Evolutionary conservation across 2,888 invertebrate species (phyloP), one percentile per base, ranked within the genome.

Genomic region (Cyrtodaria siliqua): DNA sequence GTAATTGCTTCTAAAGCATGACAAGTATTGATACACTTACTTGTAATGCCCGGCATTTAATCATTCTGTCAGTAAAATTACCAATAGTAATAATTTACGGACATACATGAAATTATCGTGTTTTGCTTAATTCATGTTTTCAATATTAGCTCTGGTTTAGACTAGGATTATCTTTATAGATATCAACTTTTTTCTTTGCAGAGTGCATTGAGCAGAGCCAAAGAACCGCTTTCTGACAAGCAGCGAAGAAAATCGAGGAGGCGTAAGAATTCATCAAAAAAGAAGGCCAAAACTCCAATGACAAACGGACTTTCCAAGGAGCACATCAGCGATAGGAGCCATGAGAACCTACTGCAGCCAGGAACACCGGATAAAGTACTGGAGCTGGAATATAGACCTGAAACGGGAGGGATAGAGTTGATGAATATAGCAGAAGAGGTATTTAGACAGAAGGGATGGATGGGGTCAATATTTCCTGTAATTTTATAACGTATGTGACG

Each of bases 141-240:
- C n/a, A n/a, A n/a, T n/a, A n/a, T n/a, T n/a, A n/a, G n/a, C n/a
- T n/a, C n/a, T n/a, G n/a, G n/a, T n/a, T n/a, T n/a, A n/a, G n/a
- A n/a, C n/a, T n/a, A n/a, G n/a, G n/a, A n/a, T 52, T 14, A 24
- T 23, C 52, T 8, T 23, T 52, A 20, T 33, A 33, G 12, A 33
- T 33, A 12, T 4, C 4, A 20, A 33, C 18, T 16, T 64, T n/a
- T 44, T 23, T 16, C 57, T 44, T 66, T 42, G 20, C 57, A 90
- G 90, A 77, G 85, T 38, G 89, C 87, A 14, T 68, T 90, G 20
- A 88, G 89, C 66, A 79, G 88, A 76, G 90, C 90, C 9, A 83
- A 84, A 55, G 86, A 89, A 49, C 87, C 89, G 6, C 20, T 79
- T 1, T 72, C 79, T 14, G 85, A 85, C 57, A 76, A 79, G 71